These are phyloP conservation scores for Heterodera schachtii DNA, from an alignment of 1,140 invertebrate species.

Conservation along the genomic window DNA sequence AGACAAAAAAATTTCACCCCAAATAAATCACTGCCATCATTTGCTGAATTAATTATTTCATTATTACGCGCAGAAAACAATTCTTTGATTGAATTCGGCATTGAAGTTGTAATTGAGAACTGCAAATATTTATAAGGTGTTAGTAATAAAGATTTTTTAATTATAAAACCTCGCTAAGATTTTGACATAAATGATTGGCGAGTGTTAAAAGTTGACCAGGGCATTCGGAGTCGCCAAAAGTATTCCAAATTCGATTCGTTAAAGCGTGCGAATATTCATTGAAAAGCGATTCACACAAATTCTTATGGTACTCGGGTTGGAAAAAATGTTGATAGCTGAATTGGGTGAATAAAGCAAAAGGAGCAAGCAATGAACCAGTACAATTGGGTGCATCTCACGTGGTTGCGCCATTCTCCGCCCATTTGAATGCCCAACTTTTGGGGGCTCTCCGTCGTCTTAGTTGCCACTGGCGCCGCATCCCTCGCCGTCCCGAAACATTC, in stretches of 20 bases:
- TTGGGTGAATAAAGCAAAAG: neutral
- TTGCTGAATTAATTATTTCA: neutral
- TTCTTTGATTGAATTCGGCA: slow-evolving; percentile 19
- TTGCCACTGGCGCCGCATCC: neutral
- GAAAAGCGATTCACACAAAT: slow-evolving; percentile 19
- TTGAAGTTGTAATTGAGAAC: slow-evolving; percentile 12
- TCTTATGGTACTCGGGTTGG: slow-evolving; percentile 29
- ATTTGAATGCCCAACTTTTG: slow-evolving; percentile 9
- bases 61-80: slow-evolving; percentile 10
- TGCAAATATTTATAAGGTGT: slow-evolving; percentile 7
- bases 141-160: neutral
- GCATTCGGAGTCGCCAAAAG: slow-evolving; percentile 15
- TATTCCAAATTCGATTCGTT: neutral
- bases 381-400: neutral
- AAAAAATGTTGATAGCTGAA: slow-evolving; percentile 40
- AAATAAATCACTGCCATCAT: neutral
- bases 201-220: slow-evolving; percentile 21
- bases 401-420: neutral
- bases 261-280: neutral
- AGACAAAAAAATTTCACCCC: neutral
- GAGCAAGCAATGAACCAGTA: neutral
- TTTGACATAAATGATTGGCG: slow-evolving; percentile 11
- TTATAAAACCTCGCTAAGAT: neutral
- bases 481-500: no score
- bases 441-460: neutral